These are phyloP conservation scores for Neodontobutis hainanensis DNA, from an alignment of 2,113 vertebrate genomes.

Conservation along the genomic window DNA sequence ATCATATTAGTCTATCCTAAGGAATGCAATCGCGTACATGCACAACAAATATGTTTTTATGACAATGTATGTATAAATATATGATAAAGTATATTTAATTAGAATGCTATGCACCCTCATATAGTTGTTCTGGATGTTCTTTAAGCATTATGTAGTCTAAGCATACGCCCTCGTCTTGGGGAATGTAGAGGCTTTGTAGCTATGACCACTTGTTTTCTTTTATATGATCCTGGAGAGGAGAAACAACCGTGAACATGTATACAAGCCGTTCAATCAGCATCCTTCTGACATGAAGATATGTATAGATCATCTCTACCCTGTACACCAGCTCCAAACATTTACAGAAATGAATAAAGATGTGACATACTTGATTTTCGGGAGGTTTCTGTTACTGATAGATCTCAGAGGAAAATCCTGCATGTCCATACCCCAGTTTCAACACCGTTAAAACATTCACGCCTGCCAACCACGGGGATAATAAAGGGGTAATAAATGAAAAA, in stretches of 20 bases:
- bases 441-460: too few species aligned
- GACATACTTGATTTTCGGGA: constrained; percentile 45
- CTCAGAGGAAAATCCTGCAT: too few species aligned
- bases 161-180: constrained; percentile 76
- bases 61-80: constrained; percentile 85
- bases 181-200: constrained; percentile 83
- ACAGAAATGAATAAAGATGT: constrained; percentile 83
- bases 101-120: constrained; percentile 88
- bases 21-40: constrained; percentile 87
- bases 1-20: constrained; percentile 85
- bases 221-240: constrained; percentile 75
- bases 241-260: constrained; percentile 77
- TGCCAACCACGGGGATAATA: too few species aligned
- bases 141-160: constrained; percentile 80
- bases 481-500: too few species aligned
- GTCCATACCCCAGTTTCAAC: too few species aligned
- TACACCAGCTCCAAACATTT: constrained; percentile 86
- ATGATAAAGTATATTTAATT: constrained; percentile 82
- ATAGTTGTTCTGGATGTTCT: constrained; percentile 84
- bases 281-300: constrained; percentile 80
- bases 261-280: constrained; percentile 81
- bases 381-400: too few species aligned
- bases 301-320: constrained; percentile 83
- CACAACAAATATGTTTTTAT: constrained; percentile 84
- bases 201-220: constrained; percentile 80